Conservation (phyloP, 2,113 vertebrate genomes). For the Poeciliopsis prolifica region DNA sequence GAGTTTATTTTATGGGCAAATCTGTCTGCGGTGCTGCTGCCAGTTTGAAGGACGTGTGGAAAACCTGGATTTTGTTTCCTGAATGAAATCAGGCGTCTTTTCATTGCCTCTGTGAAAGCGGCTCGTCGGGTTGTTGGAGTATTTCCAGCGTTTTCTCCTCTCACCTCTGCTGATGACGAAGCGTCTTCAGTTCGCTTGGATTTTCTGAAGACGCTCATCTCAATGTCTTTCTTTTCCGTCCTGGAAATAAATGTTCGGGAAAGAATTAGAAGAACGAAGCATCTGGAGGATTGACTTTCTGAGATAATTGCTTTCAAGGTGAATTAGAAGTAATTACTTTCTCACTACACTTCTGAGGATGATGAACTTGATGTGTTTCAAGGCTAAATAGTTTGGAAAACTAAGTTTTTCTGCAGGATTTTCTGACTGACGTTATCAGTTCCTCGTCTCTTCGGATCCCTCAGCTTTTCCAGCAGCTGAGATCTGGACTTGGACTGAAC, state of each 20-base stretch:
- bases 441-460: too few relatives aligned
- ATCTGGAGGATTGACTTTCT: neutral
- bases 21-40: too few relatives aligned
- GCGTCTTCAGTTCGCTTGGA: neutral
- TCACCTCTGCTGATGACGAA: neutral
- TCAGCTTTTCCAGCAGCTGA: neutral
- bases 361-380: neutral
- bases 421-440: too few relatives aligned
- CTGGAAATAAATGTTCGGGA: neutral
- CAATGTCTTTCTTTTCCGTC: neutral
- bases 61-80: neutral
- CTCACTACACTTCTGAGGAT: neutral
- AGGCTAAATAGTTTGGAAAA: neutral
- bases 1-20: neutral
- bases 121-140: neutral
- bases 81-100: conserved; percentile 1
- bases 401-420: neutral
- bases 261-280: too few relatives aligned
- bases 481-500: neutral
- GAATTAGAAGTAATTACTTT: neutral
- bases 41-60: neutral
- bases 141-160: neutral
- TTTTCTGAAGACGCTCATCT: neutral
- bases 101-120: neutral
- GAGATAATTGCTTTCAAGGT: neutral